phyloP scores from a whole-genome alignment of 64 coral and sea anemone genomes.

The Cladopsammia gracilis region DNA sequence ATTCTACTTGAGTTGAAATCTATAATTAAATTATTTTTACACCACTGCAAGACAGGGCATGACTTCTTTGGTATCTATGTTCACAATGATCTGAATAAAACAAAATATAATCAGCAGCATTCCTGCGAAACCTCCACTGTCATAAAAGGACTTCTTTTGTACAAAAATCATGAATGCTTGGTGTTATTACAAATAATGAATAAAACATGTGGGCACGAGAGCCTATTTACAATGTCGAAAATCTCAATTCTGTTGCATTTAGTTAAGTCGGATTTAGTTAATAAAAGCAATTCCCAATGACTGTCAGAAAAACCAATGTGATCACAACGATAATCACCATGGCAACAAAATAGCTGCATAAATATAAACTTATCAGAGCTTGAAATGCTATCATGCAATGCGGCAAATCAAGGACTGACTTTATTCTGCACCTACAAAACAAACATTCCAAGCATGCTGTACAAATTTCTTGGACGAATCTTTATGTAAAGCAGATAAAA shows the following conservation, averaged over 20 bases:
- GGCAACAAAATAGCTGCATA: constrained; percentile 9
- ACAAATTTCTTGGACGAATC: too few species aligned
- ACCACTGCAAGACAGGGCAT: constrained; percentile 13
- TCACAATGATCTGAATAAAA: constrained; percentile 27
- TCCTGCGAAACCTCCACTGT: background rate
- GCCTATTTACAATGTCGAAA: constrained; percentile 39
- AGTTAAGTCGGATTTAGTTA: background rate
- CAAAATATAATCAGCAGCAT: background rate
- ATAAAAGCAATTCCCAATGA: constrained; percentile 15
- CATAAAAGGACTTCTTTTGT: background rate
- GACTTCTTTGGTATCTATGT: background rate
- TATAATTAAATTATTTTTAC: background rate
- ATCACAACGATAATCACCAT: background rate
- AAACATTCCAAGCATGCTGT: too few species aligned
- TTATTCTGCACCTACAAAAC: too few species aligned
- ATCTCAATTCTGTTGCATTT: constrained; percentile 5
- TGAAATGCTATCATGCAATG: background rate
- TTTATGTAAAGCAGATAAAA: too few species aligned
- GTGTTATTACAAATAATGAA: constrained; percentile 25
- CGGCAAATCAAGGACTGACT: too few species aligned
- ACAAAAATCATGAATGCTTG: constrained; percentile 53
- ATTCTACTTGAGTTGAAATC: background rate
- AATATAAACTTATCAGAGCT: background rate
- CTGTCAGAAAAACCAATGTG: background rate
- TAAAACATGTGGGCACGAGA: background rate